Base-by-base conservation (phyloP, 2,113 vertebrate genomes). In the Prionailurus viverrinus region DNA sequence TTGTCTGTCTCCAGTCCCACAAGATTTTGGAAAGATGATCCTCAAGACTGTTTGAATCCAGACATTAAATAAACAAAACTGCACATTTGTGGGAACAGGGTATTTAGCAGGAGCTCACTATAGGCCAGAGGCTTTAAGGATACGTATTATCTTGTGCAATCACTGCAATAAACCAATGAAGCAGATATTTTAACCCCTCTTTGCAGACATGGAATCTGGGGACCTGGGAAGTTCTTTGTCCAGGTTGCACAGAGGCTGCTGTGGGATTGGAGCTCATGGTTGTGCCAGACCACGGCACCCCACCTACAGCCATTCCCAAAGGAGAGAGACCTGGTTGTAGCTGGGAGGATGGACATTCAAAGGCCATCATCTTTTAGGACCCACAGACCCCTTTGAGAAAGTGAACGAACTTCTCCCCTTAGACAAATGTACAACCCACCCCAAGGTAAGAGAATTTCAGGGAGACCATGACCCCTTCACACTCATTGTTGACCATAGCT, bases 11-110 rank as follows among this genome's bases (percentile, higher is more conserved):
- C 80, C 16, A 94, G 33, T 66, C 7, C 3, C 88, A 55, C 21
- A 8, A n/a, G 45, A 66, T 31, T 94, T 92, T 65, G 66, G 78
- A 89, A 95, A 82, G 71, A 91, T 36, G 66, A 81, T 65, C 65
- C 31, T 7, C 18, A 81, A 58, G 63, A 45, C 71, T 61, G 1
- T 92, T 61, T 92, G 81, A 89, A 89, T 48, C 74, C 71, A 95
- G 93, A 73, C 78, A 21, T 55, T 79, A 82, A 78, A 68, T 71
- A 39, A 74, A 91, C 27, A 79, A 61, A 21, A 65, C 53, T 51
- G 48, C 31, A 36, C 45, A 19, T 92, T 66, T 78, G 27, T 36
- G 80, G 80, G 15, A 71, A 36, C 7, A n/a, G 55, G 45, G 45
- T 85, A 3, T 71, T 51, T 85, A 29, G 14, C 63, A 90, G 23